Conservation (phyloP, 2,797 vertebrate genomes). For the Lycodopsis pacificus region DNA sequence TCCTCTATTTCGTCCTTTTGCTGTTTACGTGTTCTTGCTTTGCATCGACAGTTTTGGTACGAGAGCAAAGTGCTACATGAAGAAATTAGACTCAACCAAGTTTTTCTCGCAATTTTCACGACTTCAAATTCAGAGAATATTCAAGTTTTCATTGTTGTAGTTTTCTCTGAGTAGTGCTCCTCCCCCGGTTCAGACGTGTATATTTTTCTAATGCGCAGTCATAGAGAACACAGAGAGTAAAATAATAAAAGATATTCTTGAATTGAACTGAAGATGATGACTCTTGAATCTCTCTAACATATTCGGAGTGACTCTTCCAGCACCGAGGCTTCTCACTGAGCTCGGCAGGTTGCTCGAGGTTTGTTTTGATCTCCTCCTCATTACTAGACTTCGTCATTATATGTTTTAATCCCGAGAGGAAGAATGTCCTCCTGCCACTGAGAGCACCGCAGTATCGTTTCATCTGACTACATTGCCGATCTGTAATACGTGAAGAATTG, state of each 20-base stretch:
- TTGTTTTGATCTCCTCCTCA: constrained; percentile 1
- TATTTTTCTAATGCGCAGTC: background rate
- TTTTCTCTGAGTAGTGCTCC: too few species aligned
- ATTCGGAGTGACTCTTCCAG: too few species aligned
- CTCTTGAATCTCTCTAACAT: too few species aligned
- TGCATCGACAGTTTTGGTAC: too few species aligned
- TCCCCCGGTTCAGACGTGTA: too few species aligned
- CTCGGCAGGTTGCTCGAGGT: background rate
- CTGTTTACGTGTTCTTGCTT: too few species aligned
- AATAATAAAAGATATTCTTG: background rate
- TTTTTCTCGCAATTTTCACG: too few species aligned
- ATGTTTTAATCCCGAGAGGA: constrained; percentile 16
- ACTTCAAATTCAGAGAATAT: too few species aligned
- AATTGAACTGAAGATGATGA: too few species aligned
- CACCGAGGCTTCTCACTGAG: background rate
- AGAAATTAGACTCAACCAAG: too few species aligned
- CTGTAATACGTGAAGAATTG: background rate
- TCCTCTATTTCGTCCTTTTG: too few species aligned
- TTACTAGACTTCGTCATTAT: constrained; percentile 4
- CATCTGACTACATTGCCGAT: constrained; percentile 12
- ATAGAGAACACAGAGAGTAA: background rate
- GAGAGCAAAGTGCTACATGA: too few species aligned
- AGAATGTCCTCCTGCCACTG: constrained; percentile 12
- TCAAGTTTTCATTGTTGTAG: background rate
- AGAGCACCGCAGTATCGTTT: constrained; percentile 8